Percentiles rank a stretch among this genome's conserved stretches.
Evolutionary conservation across 1,140 invertebrate genomes (phyloP).

Genomic region (Drosophila murphyi): DNA sequence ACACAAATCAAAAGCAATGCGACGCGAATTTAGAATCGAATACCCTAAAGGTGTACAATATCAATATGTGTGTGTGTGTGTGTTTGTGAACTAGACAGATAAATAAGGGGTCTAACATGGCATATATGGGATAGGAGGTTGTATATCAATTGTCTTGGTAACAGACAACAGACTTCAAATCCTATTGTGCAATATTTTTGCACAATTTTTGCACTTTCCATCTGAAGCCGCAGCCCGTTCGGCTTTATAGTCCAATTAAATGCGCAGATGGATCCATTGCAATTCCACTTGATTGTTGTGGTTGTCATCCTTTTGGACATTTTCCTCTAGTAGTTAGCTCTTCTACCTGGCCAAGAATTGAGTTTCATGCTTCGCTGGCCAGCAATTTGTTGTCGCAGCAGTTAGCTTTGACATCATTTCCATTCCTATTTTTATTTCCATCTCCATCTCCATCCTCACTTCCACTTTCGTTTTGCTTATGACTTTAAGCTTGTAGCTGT

Average conservation of each 20-base stretch:
- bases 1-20: conserved; percentile 63
- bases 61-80: conserved; percentile 8
- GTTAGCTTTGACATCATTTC: conserved; percentile 63
- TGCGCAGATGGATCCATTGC: conserved; percentile 17
- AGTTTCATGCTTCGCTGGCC: conserved; percentile 65
- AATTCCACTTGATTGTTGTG: conserved; percentile 13
- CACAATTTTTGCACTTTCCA: conserved; percentile 41
- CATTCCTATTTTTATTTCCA: conserved; percentile 31
- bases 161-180: conserved; percentile 43
- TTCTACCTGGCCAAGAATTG: conserved; percentile 63
- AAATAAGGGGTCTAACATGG: conserved; percentile 12
- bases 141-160: conserved; percentile 76
- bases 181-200: conserved; percentile 47
- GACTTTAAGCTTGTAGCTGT: conserved; percentile 48
- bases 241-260: conserved; percentile 74
- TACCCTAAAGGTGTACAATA: conserved; percentile 1
- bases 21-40: conserved; percentile 45
- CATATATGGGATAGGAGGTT: not conserved
- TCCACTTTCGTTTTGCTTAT: not conserved
- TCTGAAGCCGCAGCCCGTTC: conserved; percentile 27
- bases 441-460: conserved; percentile 17
- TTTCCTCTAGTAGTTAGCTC: conserved; percentile 6
- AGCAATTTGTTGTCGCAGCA: conserved; percentile 75
- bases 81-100: conserved; percentile 21
- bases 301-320: conserved; percentile 16